Conservation (phyloP, 1,140 invertebrate species). For the Philotrypesis tridentata region DNA sequence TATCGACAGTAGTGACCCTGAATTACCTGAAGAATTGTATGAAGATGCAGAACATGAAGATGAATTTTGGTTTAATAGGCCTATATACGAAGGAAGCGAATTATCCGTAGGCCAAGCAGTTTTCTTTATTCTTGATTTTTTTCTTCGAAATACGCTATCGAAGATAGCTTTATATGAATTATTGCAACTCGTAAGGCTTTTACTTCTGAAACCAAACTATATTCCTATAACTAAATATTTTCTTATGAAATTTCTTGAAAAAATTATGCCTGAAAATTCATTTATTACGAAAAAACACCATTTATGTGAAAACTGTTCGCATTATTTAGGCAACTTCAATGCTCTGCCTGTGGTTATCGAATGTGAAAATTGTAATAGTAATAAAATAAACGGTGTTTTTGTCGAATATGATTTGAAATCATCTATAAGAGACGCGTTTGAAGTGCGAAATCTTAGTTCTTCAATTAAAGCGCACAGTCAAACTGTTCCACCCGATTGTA, state of each 20-base stretch:
- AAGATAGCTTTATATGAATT: constrained; percentile 40
- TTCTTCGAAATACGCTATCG: constrained; percentile 35
- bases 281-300: too few species aligned
- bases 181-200: constrained; percentile 9
- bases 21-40: background rate
- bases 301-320: too few species aligned
- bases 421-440: constrained; percentile 41
- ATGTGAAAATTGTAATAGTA: constrained; percentile 39
- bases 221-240: too few species aligned
- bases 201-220: constrained; percentile 44
- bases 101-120: background rate
- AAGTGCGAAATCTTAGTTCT: constrained; percentile 34
- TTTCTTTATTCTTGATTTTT: background rate
- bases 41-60: background rate
- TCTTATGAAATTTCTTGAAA: too few species aligned
- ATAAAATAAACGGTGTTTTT: constrained; percentile 23
- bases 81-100: background rate
- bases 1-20: background rate
- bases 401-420: constrained; percentile 47
- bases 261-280: too few species aligned
- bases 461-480: constrained; percentile 24
- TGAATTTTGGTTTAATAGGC: too few species aligned
- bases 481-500: constrained; percentile 21
- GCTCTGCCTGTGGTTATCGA: background rate
- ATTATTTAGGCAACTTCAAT: too few species aligned